Evolutionary conservation across 2,797 vertebrate genomes (phyloP).

Genomic region (Buceros bicornis): DNA sequence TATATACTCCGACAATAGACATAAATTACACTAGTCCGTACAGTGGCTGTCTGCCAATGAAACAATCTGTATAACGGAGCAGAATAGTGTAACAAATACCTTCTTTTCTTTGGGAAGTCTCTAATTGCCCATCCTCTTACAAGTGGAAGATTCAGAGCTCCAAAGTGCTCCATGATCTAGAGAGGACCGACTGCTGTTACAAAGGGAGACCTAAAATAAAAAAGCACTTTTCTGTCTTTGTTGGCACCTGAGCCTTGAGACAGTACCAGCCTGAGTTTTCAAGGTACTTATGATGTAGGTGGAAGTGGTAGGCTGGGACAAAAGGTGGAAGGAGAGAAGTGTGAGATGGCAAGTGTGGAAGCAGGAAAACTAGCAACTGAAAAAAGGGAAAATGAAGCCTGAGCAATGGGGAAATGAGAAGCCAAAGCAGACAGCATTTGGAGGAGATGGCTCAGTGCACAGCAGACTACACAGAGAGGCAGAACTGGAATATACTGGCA

Average conservation of each 20-base stretch:
- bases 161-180: neutral
- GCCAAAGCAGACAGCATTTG: neutral
- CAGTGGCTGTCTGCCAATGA: neutral
- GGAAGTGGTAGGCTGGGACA: neutral
- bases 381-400: neutral
- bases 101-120: neutral
- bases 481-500: neutral
- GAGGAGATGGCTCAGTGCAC: neutral
- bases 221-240: neutral
- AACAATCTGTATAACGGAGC: neutral
- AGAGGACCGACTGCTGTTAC: neutral
- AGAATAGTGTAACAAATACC: neutral
- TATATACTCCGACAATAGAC: neutral
- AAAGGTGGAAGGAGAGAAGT: neutral
- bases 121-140: neutral
- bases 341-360: neutral
- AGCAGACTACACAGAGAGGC: neutral
- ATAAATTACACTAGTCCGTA: neutral
- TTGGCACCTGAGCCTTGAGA: neutral
- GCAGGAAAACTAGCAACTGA: neutral
- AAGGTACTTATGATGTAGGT: neutral
- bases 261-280: rapidly evolving
- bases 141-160: neutral
- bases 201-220: neutral
- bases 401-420: neutral